phyloP scores from a whole-genome alignment of 2,888 invertebrate species.

The Parascotia fuliginaria region DNA sequence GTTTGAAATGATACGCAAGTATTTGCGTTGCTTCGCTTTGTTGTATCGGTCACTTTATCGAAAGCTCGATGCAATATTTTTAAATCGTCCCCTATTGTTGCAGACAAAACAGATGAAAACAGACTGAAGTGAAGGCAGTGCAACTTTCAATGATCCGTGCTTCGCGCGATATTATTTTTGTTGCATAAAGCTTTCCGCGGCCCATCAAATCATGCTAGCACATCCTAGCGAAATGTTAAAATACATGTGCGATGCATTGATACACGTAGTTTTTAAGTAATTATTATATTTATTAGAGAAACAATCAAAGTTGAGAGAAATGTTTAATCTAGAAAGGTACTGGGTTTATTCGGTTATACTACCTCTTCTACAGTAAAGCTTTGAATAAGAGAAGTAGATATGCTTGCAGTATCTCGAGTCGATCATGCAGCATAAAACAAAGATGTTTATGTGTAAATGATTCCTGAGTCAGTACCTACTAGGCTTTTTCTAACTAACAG shows the following conservation, averaged over 20 bases:
- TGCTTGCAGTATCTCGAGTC: too few species aligned
- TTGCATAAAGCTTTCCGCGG: constrained; percentile 57
- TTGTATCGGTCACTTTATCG: constrained; percentile 8
- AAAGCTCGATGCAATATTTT: constrained; percentile 47
- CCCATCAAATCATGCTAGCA: constrained; percentile 71
- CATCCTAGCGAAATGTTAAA: constrained; percentile 56
- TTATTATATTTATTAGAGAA: too few species aligned
- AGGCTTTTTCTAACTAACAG: too few species aligned
- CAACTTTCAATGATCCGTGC: constrained; percentile 67
- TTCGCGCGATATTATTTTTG: constrained; percentile 65
- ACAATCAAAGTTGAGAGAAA: too few species aligned
- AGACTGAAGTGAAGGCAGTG: constrained; percentile 65
- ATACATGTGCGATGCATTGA: constrained; percentile 33
- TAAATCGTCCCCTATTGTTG: constrained; percentile 69
- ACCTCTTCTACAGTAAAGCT: too few species aligned
- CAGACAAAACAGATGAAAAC: constrained; percentile 64
- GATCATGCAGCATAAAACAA: too few species aligned
- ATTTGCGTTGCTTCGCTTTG: neutral
- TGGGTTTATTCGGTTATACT: too few species aligned
- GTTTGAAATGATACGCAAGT: neutral
- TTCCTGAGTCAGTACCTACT: too few species aligned
- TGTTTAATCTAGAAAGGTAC: too few species aligned
- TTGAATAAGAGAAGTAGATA: too few species aligned
- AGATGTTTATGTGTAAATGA: too few species aligned
- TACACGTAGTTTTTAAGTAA: constrained; percentile 23